Conservation (phyloP, 1,140 invertebrate species). For the Stenopsyche tienmushanensis region DNA sequence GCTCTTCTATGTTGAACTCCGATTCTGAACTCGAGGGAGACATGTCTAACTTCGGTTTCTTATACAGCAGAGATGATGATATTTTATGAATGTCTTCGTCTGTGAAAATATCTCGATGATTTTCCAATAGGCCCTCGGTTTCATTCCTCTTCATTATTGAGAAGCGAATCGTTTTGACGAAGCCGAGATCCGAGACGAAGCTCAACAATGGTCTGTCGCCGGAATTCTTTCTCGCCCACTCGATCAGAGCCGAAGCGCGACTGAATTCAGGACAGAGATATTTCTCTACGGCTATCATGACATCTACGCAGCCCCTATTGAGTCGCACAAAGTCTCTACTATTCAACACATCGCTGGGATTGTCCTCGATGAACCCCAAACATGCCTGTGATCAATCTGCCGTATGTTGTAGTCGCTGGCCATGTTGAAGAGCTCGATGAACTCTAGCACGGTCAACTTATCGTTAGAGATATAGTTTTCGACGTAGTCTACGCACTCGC, state of each 20-base stretch:
- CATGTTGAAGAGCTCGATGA: conserved; percentile 21
- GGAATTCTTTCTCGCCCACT: too few species aligned
- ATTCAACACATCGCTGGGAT: conserved; percentile 9
- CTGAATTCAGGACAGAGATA: conserved; percentile 3
- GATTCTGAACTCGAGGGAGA: too few species aligned
- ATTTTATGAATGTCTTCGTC: background rate
- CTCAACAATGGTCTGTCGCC: too few species aligned
- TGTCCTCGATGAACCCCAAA: conserved; percentile 29
- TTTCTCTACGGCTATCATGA: conserved; percentile 1
- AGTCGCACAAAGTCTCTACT: conserved; percentile 17
- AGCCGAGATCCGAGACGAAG: too few species aligned
- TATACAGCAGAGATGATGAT: background rate
- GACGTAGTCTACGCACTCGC: conserved; percentile 11
- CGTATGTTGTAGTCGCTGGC: conserved; percentile 3
- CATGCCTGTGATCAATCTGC: conserved; percentile 10
- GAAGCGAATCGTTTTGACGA: background rate
- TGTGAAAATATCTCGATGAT: background rate
- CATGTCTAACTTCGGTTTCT: background rate
- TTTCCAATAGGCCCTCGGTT: background rate
- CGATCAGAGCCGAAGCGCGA: too few species aligned
- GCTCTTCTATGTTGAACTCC: conserved; percentile 1
- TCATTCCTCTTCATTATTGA: background rate
- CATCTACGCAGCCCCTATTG: conserved; percentile 8
- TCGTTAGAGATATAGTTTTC: background rate
- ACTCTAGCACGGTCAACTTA: background rate